Evolutionary conservation across 1,140 invertebrate species (phyloP).

Genomic region (Papilio helenus): DNA sequence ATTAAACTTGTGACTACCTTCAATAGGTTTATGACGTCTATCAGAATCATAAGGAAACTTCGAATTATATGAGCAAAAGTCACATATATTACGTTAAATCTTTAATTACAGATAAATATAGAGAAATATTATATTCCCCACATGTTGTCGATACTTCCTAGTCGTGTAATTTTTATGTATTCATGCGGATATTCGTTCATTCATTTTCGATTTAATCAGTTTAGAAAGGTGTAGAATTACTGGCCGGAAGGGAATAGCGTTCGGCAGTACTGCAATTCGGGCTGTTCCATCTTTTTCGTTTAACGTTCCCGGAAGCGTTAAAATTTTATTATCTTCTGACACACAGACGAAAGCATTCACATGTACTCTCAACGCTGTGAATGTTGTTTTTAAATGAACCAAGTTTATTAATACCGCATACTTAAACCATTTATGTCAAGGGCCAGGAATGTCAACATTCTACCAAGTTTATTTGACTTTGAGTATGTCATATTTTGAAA

Average conservation of each 20-base stretch:
- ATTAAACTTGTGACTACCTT: neutral
- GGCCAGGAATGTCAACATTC: neutral
- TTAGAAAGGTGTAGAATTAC: constrained; percentile 19
- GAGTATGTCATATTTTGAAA: neutral
- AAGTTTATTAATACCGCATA: constrained; percentile 12
- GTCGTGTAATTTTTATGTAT: constrained; percentile 30
- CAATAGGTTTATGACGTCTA: neutral
- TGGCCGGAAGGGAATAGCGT: neutral
- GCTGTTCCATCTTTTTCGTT: constrained; percentile 23
- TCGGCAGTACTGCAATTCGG: neutral
- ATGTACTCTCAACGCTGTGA: constrained; percentile 1
- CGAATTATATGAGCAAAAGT: neutral
- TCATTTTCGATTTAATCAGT: constrained; percentile 31
- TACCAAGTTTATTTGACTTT: constrained; percentile 2
- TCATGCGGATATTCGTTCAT: constrained; percentile 20
- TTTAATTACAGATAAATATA: neutral
- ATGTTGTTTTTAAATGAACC: neutral
- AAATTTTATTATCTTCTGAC: constrained; percentile 31
- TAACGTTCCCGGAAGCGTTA: constrained; percentile 19
- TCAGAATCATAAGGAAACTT: neutral
- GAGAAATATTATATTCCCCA: neutral
- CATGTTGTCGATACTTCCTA: neutral
- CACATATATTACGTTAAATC: neutral
- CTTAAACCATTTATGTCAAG: constrained; percentile 4
- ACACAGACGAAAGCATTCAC: constrained; percentile 24